Conservation (phyloP, 1,140 invertebrate genomes). For the Babylonia areolata region DNA sequence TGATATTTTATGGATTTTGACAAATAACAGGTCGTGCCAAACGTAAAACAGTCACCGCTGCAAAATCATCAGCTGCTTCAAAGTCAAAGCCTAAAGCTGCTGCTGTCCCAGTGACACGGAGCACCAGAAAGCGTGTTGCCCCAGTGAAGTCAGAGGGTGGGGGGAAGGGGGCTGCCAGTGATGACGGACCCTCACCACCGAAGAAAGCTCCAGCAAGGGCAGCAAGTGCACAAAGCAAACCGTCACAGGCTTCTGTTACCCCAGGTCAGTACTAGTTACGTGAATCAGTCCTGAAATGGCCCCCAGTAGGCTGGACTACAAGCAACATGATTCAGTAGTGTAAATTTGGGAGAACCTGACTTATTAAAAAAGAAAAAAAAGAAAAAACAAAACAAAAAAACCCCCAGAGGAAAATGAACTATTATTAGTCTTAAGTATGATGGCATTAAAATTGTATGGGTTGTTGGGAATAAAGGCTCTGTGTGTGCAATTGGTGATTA, state of each 20-base stretch:
- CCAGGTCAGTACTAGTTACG: neutral
- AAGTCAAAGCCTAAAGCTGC: constrained; percentile 2
- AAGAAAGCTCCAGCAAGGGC: constrained; percentile 29
- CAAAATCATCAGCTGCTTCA: neutral
- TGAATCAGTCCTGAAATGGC: too few relatives aligned
- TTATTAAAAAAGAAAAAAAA: too few relatives aligned
- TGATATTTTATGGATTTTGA: too few relatives aligned
- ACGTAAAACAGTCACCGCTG: neutral
- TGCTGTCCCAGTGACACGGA: neutral
- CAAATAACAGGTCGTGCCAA: constrained; percentile 7
- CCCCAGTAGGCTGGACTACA: too few relatives aligned
- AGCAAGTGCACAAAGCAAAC: constrained; percentile 26
- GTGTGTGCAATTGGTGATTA: too few relatives aligned
- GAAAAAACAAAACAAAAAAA: too few relatives aligned
- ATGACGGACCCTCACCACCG: constrained; percentile 4
- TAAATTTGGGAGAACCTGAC: too few relatives aligned
- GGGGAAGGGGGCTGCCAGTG: neutral
- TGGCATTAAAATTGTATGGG: too few relatives aligned
- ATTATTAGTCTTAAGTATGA: too few relatives aligned
- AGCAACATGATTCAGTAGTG: too few relatives aligned
- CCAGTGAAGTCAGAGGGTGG: neutral
- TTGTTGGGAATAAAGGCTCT: too few relatives aligned
- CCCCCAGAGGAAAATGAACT: too few relatives aligned
- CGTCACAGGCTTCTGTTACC: constrained; percentile 10
- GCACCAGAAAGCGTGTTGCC: neutral